These are phyloP conservation scores for Mormyrus lacerda DNA, from an alignment of 2,113 vertebrate genomes.

Conservation along the genomic window DNA sequence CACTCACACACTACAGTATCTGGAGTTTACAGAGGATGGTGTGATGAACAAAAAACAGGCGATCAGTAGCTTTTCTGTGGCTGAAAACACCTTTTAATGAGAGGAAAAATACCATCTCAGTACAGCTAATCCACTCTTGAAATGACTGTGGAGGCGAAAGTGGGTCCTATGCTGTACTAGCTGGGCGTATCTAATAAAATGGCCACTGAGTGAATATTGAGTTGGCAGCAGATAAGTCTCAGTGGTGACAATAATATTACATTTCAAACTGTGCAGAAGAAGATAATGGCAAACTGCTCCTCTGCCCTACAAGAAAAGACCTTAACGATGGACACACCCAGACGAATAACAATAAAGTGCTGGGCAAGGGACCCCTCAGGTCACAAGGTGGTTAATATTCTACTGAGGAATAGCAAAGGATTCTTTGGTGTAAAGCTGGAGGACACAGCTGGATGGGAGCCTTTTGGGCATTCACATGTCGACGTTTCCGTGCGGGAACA, in stretches of 20 bases:
- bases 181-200: not conserved
- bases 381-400: not conserved
- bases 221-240: not conserved
- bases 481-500: not conserved
- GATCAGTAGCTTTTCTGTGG: not conserved
- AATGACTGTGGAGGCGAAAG: not conserved
- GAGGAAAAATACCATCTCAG: not conserved
- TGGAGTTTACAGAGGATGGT: not conserved
- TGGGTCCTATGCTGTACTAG: not conserved
- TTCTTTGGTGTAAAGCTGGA: not conserved
- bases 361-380: not conserved
- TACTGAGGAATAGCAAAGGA: not conserved
- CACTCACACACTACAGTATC: not conserved
- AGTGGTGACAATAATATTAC: not conserved
- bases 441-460: not conserved
- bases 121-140: not conserved
- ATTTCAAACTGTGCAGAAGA: not conserved
- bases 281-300: not conserved
- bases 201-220: not conserved
- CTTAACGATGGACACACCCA: not conserved
- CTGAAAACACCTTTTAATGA: not conserved
- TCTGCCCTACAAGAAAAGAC: not conserved
- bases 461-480: not conserved
- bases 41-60: not conserved
- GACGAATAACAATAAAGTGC: not conserved